These are phyloP conservation scores for Ophion slaviceki DNA, from an alignment of 2,888 invertebrate species.

Conservation along the genomic window DNA sequence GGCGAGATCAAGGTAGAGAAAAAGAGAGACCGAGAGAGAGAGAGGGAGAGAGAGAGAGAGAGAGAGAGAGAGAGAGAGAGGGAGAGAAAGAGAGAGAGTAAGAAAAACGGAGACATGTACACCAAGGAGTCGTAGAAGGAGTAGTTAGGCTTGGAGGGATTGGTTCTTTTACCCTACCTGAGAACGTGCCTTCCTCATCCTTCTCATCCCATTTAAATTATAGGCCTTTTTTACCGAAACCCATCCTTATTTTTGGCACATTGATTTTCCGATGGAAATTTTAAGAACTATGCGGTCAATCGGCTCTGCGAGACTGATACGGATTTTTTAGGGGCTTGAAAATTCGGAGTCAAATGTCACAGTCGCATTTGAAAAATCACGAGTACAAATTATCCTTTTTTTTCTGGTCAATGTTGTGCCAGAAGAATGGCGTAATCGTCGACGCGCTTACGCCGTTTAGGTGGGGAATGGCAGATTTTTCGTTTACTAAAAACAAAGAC, in stretches of 20 bases:
- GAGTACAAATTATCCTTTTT: too few species aligned
- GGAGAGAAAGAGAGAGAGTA: conserved; percentile 70
- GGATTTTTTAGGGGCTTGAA: too few species aligned
- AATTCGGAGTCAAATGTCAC: too few species aligned
- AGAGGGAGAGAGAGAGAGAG: conserved; percentile 70
- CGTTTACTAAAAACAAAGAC: too few species aligned
- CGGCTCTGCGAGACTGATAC: too few species aligned
- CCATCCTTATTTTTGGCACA: conserved; percentile 13
- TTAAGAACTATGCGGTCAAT: too few species aligned
- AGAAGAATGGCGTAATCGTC: too few species aligned
- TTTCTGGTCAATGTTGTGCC: too few species aligned
- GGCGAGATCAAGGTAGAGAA: conserved; percentile 66
- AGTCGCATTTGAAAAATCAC: too few species aligned
- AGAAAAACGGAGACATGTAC: conserved; percentile 68
- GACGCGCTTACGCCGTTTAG: too few species aligned
- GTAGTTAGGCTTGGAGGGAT: conserved; percentile 67
- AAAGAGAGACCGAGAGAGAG: conserved; percentile 70
- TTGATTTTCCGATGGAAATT: conserved; percentile 16
- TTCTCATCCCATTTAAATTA: too few species aligned
- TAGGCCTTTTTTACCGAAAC: conserved; percentile 51
- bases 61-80: conserved; percentile 65
- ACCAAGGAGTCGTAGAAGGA: conserved; percentile 65
- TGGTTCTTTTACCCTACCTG: conserved; percentile 74
- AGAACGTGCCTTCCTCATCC: conserved; percentile 60
- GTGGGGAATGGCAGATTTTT: too few species aligned